Conservation (phyloP, 2,797 vertebrate species). For the Myotis vivesi region DNA sequence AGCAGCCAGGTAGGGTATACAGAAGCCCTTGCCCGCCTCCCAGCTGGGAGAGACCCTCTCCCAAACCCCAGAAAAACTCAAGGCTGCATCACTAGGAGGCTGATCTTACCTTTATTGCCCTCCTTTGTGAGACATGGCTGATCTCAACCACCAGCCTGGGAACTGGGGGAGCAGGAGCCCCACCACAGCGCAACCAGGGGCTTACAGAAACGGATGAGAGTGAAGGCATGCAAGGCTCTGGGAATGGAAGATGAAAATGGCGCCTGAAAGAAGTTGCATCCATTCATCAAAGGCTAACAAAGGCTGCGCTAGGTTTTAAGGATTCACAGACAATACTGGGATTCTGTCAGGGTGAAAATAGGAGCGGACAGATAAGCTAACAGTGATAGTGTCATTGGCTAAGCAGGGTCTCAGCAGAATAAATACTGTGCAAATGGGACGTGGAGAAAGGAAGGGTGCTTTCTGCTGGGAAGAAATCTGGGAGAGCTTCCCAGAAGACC, state of each 20-base stretch:
- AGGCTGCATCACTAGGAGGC: rapidly evolving
- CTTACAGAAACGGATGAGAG: not conserved
- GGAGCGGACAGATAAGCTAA: not conserved
- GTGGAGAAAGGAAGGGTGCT: not conserved
- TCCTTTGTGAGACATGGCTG: not conserved
- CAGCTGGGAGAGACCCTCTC: not conserved
- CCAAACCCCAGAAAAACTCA: not conserved
- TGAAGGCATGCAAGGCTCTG: not conserved
- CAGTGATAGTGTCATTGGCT: not conserved
- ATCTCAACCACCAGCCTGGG: not conserved
- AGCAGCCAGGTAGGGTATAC: rapidly evolving
- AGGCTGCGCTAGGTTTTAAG: not conserved
- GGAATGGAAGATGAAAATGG: not conserved
- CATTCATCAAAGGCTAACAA: not conserved
- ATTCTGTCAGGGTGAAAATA: not conserved
- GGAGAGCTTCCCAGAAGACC: not conserved
- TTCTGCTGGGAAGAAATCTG: not conserved
- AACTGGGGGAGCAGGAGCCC: not conserved
- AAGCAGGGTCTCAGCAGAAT: not conserved
- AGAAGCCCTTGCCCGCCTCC: not conserved
- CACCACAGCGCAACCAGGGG: not conserved
- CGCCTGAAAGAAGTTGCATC: not conserved
- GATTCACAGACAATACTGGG: not conserved
- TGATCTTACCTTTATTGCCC: not conserved
- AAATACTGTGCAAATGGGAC: not conserved